Evolutionary conservation across 2,113 vertebrate genomes (phyloP).

Genomic region (Siniperca knerii): DNA sequence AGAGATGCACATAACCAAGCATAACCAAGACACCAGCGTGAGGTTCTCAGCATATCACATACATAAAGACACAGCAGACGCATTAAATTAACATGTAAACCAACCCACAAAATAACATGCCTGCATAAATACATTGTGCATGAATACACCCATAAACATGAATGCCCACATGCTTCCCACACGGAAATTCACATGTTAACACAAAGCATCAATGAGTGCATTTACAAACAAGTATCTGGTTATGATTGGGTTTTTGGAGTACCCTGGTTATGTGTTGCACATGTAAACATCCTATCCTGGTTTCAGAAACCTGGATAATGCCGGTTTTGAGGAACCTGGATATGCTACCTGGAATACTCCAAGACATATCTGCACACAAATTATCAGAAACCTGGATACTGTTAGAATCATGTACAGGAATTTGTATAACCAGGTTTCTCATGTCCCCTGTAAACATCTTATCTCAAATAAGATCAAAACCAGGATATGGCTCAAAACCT

Average conservation of each 20-base stretch:
- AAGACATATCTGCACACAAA: background rate
- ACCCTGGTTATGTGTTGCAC: background rate
- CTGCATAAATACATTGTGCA: constrained; percentile 37
- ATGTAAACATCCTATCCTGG: background rate
- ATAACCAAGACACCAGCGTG: background rate
- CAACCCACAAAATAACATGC: constrained; percentile 53
- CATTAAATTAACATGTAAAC: constrained; percentile 35
- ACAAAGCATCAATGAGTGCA: background rate
- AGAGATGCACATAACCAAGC: background rate
- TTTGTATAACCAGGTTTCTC: background rate
- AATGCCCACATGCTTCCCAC: constrained; percentile 38
- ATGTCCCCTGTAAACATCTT: background rate
- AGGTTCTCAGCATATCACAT: background rate
- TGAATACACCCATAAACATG: constrained; percentile 28
- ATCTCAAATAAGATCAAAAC: background rate
- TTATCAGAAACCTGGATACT: background rate
- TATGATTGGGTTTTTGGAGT: background rate
- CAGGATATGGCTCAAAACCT: background rate
- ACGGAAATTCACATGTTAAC: constrained; percentile 29
- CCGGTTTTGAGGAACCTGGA: background rate
- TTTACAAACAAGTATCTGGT: background rate
- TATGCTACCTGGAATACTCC: background rate
- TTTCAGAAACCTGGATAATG: background rate
- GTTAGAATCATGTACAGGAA: background rate
- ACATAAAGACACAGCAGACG: constrained; percentile 9